These are phyloP conservation scores for Psittacula cyanocephala DNA, from an alignment of 2,113 vertebrate genomes.

Conservation along the genomic window DNA sequence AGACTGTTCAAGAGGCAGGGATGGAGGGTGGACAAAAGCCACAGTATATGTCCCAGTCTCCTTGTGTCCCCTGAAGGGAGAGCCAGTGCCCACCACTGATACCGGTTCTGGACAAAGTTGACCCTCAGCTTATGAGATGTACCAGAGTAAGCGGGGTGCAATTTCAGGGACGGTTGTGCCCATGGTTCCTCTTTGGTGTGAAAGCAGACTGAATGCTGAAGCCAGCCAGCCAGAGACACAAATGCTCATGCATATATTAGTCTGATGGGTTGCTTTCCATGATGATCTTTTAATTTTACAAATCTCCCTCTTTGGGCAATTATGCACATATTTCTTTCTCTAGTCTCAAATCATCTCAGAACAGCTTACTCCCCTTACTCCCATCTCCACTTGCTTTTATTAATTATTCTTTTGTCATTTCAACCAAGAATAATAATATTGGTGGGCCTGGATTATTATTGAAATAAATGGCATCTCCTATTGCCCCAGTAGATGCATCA, in stretches of 20 bases:
- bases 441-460: background rate
- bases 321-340: background rate
- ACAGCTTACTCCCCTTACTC: background rate
- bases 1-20: rapidly evolving
- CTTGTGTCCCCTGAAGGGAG: background rate
- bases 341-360: background rate
- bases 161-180: too few relatives aligned
- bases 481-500: background rate
- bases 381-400: background rate
- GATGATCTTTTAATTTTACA: background rate
- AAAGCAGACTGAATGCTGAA: background rate
- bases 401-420: background rate
- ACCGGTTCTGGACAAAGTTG: background rate
- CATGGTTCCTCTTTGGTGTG: rapidly evolving
- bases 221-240: background rate
- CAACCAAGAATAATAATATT: background rate
- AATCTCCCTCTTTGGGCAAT: background rate
- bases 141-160: background rate
- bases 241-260: background rate
- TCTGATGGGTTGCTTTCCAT: background rate
- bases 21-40: rapidly evolving
- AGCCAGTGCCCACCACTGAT: rapidly evolving
- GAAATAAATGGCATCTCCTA: background rate
- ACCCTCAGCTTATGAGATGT: background rate
- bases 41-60: background rate